phyloP scores from a whole-genome alignment of 2,113 vertebrate species.

The Pelecanoides urinatrix region DNA sequence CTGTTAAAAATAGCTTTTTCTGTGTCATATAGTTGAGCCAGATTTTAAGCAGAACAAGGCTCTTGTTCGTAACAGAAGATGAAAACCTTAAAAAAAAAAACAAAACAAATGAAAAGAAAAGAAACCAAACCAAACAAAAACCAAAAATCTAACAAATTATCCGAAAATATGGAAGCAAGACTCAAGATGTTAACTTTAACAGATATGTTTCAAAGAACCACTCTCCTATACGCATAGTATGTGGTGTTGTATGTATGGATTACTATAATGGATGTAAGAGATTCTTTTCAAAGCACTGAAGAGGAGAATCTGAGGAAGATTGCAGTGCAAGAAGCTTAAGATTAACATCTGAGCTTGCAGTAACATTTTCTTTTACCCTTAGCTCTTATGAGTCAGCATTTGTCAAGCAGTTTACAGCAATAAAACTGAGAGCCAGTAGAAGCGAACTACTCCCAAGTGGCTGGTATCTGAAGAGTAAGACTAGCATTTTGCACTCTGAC shows the following conservation, averaged over 20 bases:
- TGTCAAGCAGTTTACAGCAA: background rate
- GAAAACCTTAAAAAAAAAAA: background rate
- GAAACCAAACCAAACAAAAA: background rate
- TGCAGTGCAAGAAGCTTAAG: background rate
- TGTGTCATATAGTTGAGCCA: background rate
- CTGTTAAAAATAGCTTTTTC: background rate
- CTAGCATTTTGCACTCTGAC: constrained; percentile 42
- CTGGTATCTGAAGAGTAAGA: constrained; percentile 14
- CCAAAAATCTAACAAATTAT: background rate
- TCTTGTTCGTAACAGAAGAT: background rate
- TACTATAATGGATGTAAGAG: background rate
- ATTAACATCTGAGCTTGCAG: background rate
- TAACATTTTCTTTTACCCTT: background rate
- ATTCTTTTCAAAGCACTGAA: background rate
- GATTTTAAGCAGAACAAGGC: background rate
- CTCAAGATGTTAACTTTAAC: background rate
- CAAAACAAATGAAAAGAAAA: background rate
- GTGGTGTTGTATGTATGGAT: background rate
- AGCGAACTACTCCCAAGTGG: constrained; percentile 8
- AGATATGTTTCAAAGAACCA: background rate
- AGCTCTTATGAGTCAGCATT: background rate
- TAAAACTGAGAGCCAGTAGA: constrained; percentile 14
- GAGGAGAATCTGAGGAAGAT: background rate
- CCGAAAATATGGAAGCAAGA: background rate
- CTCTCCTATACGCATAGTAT: background rate